Evolutionary conservation across 2,888 invertebrate species (phyloP).

Genomic region (Catocala nupta): DNA sequence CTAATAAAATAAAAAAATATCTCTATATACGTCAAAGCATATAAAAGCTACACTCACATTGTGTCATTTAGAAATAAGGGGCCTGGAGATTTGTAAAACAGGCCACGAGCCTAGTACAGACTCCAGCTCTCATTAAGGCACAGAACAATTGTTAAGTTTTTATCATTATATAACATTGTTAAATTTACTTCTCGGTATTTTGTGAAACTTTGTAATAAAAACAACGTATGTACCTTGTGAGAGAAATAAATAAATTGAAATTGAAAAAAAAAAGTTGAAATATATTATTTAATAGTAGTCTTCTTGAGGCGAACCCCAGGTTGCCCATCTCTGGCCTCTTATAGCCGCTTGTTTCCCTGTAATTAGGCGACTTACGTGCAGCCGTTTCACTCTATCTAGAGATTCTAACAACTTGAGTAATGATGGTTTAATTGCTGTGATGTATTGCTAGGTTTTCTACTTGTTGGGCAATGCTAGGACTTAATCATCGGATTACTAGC

Average conservation of each 20-base stretch:
- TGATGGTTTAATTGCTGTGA: constrained; percentile 30
- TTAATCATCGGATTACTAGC: constrained; percentile 11
- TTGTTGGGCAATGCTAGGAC: constrained; percentile 12
- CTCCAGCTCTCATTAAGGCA: no score
- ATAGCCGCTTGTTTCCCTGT: constrained; percentile 38
- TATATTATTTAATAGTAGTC: neutral
- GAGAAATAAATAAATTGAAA: no score
- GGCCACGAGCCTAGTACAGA: no score
- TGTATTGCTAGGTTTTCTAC: constrained; percentile 27
- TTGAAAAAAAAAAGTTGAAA: no score
- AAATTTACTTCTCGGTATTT: no score
- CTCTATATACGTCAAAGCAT: neutral
- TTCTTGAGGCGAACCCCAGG: constrained; percentile 1
- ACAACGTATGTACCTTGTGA: no score
- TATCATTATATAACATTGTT: no score
- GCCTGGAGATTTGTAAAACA: no score
- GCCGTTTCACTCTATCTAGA: constrained; percentile 22
- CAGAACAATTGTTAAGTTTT: no score
- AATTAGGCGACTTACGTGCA: constrained; percentile 35
- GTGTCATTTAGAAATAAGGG: no score
- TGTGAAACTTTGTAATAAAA: no score
- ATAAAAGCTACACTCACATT: no score
- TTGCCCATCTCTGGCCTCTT: constrained; percentile 12
- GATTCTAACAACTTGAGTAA: constrained; percentile 27
- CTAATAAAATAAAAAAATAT: neutral